Evolutionary conservation across 2,888 invertebrate genomes (phyloP), one percentile per base, ranked within the genome.

Genomic region (Spisula solida): DNA sequence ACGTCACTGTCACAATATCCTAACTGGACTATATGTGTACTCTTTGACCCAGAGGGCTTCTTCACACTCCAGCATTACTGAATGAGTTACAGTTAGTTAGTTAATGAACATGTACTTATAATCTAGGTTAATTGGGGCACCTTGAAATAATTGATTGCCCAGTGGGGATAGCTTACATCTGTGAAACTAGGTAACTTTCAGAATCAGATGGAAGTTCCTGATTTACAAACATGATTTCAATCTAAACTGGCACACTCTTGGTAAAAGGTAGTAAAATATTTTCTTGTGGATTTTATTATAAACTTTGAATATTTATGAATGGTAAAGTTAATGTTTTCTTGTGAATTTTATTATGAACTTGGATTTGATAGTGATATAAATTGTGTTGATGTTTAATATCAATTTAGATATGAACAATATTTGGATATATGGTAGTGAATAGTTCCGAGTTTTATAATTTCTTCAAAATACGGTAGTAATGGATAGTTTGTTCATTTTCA

Each of bases 351-450:
- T 66, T 66, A 66, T 66, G 25, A 25, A 66, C 12, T 66, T 66
- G 60, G 60, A 66, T 56, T 41, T n/a, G n/a, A n/a, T n/a, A n/a
- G n/a, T n/a, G n/a, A n/a, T n/a, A n/a, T n/a, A n/a, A n/a, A n/a
- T n/a, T n/a, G n/a, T n/a, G n/a, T n/a, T n/a, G n/a, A n/a, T n/a
- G n/a, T n/a, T n/a, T n/a, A n/a, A n/a, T n/a, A n/a, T n/a, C n/a
- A n/a, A n/a, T n/a, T n/a, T n/a, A n/a, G n/a, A n/a, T n/a, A n/a
- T n/a, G n/a, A n/a, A n/a, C n/a, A n/a, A n/a, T n/a, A n/a, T n/a
- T n/a, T n/a, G n/a, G n/a, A n/a, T n/a, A n/a, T n/a, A n/a, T 47
- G 47, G 47, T 56, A 56, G 56, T 56, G 56, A 56, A 56, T 56
- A 56, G 20, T 56, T 56, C 5, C 5, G 47, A 47, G 47, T 47